These are phyloP conservation scores for Anguilla pacifica DNA, from an alignment of 2,797 vertebrate species.

Conservation along the genomic window DNA sequence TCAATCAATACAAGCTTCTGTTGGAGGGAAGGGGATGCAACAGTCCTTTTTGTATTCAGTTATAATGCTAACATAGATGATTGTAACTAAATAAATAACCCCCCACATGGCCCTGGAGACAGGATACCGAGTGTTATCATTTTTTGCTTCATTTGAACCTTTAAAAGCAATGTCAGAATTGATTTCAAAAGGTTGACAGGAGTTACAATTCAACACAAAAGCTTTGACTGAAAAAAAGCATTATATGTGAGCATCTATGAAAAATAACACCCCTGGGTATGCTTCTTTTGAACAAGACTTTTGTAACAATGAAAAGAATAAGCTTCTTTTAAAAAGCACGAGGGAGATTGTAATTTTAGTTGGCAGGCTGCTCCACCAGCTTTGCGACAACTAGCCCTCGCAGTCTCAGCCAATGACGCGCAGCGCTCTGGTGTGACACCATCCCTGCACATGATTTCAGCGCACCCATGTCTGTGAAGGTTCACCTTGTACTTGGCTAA, in stretches of 20 bases:
- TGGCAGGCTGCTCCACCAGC: not conserved
- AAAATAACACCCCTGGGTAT: not conserved
- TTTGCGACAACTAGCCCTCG: not conserved
- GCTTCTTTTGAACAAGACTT: not conserved
- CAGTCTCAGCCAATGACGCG: not conserved
- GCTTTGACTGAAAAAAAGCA: not conserved
- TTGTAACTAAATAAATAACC: no score
- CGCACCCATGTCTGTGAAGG: not conserved
- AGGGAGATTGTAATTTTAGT: conserved; percentile 1
- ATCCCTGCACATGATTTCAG: no score
- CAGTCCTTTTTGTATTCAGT: no score
- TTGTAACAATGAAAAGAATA: not conserved
- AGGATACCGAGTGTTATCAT: no score
- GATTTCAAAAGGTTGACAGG: not conserved
- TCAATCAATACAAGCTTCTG: no score
- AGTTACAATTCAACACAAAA: not conserved
- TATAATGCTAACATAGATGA: no score
- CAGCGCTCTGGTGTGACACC: no score
- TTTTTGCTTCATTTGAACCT: no score
- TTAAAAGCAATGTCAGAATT: no score
- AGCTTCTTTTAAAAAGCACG: conserved; percentile 2
- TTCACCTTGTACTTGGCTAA: not conserved
- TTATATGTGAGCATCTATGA: not conserved
- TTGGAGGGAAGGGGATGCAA: no score
- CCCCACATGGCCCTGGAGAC: no score